Base-by-base conservation (phyloP, 2,113 vertebrate genomes). In the Neolamprologus cancellatus region DNA sequence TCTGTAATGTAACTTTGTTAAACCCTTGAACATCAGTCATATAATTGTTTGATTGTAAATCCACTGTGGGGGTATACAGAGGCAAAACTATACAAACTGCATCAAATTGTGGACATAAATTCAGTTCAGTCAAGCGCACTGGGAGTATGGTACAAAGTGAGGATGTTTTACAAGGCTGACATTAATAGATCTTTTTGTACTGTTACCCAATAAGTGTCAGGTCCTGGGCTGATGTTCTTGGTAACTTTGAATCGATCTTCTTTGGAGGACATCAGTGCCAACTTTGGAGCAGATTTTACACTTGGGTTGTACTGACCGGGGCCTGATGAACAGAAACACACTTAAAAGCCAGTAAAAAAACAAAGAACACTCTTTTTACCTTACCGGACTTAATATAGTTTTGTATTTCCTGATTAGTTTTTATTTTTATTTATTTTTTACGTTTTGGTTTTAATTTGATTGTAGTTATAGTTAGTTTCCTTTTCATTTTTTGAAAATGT, bases 161-260 rank as follows among this genome's bases (percentile, higher is more conserved):
- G 8, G 50, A 53, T 55, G 39, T 85, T 71, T 74, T 46, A 69
- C 1, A 4, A 57, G 14, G 50, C 34, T 46, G 30, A 69, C 28
- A n/a, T 9, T 30, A 78, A 18, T 76, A 50, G 36, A 59, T 76
- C 8, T 80, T 66, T 66, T 66, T 39, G 18, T 15, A 36, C 20
- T 23, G 80, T 92, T 95, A 97, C 97, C 96, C 96, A 93, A 83
- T 97, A 97, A 2, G 93, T 64, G 5, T 93, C 93, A 18, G 96
- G 96, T 28, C 96, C 97, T 71, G 95, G 97, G 71, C 88, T 94
- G 20, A 41, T 84, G 80, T 95, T 91, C 80, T 78, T 92, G 14
- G 48, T 20, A 14, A 92, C 88, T 94, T 96, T 95, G 93, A 97
- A 97, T 86, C 94, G 92, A 36, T 96, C 91, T 36, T 95, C 89